Evolutionary conservation across 2,888 invertebrate genomes (phyloP).

Genomic region (Gymnosoma rotundatum): DNA sequence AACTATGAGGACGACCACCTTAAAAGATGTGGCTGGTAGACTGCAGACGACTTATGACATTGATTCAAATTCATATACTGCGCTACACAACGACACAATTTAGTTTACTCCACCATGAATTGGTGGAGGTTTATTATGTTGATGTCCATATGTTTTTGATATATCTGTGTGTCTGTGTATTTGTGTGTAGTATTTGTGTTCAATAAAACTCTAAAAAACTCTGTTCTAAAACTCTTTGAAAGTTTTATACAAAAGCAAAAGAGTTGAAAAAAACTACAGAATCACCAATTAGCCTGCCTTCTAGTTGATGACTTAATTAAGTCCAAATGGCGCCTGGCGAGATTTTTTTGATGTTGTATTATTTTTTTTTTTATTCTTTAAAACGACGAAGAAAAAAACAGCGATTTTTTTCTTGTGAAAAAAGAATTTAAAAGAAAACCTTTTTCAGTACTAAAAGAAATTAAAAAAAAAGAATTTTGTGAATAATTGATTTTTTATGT

Average conservation of each 20-base stretch:
- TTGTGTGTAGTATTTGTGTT: constrained; percentile 23
- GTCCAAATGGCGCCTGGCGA: constrained; percentile 81
- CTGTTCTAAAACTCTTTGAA: constrained; percentile 50
- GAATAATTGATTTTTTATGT: constrained; percentile 59
- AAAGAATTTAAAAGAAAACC: not conserved
- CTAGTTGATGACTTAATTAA: constrained; percentile 83
- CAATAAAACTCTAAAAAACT: too few species aligned
- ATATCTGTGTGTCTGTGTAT: not conserved
- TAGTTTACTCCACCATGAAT: constrained; percentile 28
- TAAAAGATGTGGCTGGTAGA: constrained; percentile 37
- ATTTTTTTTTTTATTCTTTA: constrained; percentile 32
- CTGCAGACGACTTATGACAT: constrained; percentile 38
- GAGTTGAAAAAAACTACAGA: constrained; percentile 74
- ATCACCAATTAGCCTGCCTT: constrained; percentile 83
- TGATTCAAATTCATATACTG: constrained; percentile 38
- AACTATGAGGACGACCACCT: constrained; percentile 54
- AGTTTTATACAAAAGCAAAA: constrained; percentile 35
- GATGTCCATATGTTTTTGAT: constrained; percentile 19
- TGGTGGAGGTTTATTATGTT: constrained; percentile 19
- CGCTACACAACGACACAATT: constrained; percentile 46
- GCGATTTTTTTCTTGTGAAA: constrained; percentile 10
- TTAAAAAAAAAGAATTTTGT: constrained; percentile 22
- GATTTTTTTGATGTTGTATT: constrained; percentile 66
- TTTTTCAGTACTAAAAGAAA: constrained; percentile 32
- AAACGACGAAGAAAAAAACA: constrained; percentile 19